A percentile compares a stretch with the other conserved stretches of the same genome.
Evolutionary conservation across 2,797 vertebrate species (phyloP).

Genomic region (Clarias platycephalus): DNA sequence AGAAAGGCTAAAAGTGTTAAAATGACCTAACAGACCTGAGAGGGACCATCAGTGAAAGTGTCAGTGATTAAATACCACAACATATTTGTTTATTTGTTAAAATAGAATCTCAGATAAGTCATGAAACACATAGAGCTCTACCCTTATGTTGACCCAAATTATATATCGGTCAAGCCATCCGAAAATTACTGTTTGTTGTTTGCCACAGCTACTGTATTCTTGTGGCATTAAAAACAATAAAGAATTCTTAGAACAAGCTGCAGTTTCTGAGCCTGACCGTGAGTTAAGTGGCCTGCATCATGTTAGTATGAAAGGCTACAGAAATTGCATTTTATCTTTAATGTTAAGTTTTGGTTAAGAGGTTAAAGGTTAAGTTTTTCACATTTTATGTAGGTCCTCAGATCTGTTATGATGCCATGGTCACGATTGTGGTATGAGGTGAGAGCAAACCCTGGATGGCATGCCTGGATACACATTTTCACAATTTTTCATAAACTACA

Average conservation of each 20-base stretch:
- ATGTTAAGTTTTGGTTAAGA: too few relatives aligned
- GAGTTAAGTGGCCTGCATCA: conserved; percentile 3
- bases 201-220: neutral
- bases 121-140: neutral
- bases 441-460: neutral
- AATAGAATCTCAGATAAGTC: neutral
- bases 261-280: neutral
- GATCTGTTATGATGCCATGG: neutral
- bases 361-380: neutral
- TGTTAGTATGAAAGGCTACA: neutral
- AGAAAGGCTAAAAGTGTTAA: conserved; percentile 43
- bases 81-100: neutral
- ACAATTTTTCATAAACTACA: neutral
- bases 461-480: neutral
- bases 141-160: neutral
- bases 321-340: neutral
- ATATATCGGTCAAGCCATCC: neutral
- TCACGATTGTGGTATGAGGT: neutral
- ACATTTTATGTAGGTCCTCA: neutral
- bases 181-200: neutral
- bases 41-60: conserved; percentile 33
- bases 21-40: conserved; percentile 34
- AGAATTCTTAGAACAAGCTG: neutral
- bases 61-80: conserved; percentile 15
- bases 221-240: conserved; percentile 11